Base-by-base conservation (phyloP, 2,797 vertebrate genomes). In the Diceros bicornis region DNA sequence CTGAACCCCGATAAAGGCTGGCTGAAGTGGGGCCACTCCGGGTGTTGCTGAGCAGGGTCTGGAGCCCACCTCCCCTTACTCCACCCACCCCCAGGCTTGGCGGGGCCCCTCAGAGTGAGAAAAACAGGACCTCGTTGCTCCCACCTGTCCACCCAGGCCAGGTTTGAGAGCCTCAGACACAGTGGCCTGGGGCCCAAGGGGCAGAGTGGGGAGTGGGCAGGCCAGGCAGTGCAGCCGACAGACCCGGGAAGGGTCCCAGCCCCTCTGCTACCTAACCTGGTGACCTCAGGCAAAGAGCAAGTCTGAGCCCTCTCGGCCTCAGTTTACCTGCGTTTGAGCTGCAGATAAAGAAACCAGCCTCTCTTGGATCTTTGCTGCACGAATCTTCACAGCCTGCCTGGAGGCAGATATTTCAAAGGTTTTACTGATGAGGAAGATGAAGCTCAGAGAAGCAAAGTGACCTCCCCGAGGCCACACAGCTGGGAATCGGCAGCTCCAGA, bases 401-500 rank as follows among this genome's bases (percentile, higher is more conserved):
- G 50, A n/a, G 23, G 20, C 6, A 10, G 34, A 61, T 9, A 4
- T n/a, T 50, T 10, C 6, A 2, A 18, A 32, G 82, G 18, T n/a
- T 78, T 66, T 13, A n/a, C 29, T 5, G 25, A 55, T 32, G 61
- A n/a, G 4, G 71, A n/a, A 7, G 1, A 21, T 16, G 72, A 79
- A 69, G 55, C 34, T 89, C 52, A 21, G 66, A 34, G 59, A 68
- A 44, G 50, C 13, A 32, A 8, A 37, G 83, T 12, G 50, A n/a
- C 12, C 34, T 25, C 68, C 37, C 34, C 0, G 2, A 71, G 64
- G 44, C 13, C 29, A 18, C 64, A 11, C 16, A 18, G 20, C 50
- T 1, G 9, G 27, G 57, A 29, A 12, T 0, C 0, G 0, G 41
- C 5, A 34, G 66, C 13, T 8, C 37, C 11, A 72, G 77, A 13